Evolutionary conservation across 2,797 vertebrate species (phyloP), one percentile per base, ranked within the genome.

Genomic region (Ambastaia sidthimunki): DNA sequence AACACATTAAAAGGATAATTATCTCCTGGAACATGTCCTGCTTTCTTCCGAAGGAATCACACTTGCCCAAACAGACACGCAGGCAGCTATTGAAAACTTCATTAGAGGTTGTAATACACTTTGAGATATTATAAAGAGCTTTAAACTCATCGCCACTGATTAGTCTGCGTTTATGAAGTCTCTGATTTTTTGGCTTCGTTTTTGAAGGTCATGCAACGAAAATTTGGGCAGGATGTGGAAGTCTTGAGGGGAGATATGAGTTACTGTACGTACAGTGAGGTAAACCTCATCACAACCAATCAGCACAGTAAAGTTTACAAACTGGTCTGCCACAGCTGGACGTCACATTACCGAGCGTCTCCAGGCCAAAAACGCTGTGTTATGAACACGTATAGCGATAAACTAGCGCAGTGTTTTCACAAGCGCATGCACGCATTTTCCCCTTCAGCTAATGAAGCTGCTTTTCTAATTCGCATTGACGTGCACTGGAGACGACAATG

Each of bases 401-500:
- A 71, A 60, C 10, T 48, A 71, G 31, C 18, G 18, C 21, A 23
- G 21, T 3, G 41, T 59, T 48, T 74, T 62, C 68, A 63, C 19
- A 71, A 71, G 18, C 63, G 31, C 12, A 37, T n/a, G 10, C 1
- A 47, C 55, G 19, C 62, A 76, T 85, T 80, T 71, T 31, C n/a
- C 80, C 47, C 54, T 69, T n/a, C 19, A 3, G 48, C 82, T 84
- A 82, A 88, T 86, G 86, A 90, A 83, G 88, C 82, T 55, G 25
- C 69, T 76, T 57, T 79, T 84, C 84, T 83, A 82, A 77, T 81
- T 62, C 81, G 85, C 76, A 78, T 75, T 87, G 86, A 88, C 80
- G 85, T 89, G 87, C 80, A 85, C 85, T 86, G 82, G 83, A 86
- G 83, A 81, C 77, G 67, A 18, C 18, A 34, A 44, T 78, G 21